A percentile compares a stretch with the other conserved stretches of the same genome.
Evolutionary conservation across 1,140 invertebrate genomes (phyloP).

Genomic region (Samia ricini): DNA sequence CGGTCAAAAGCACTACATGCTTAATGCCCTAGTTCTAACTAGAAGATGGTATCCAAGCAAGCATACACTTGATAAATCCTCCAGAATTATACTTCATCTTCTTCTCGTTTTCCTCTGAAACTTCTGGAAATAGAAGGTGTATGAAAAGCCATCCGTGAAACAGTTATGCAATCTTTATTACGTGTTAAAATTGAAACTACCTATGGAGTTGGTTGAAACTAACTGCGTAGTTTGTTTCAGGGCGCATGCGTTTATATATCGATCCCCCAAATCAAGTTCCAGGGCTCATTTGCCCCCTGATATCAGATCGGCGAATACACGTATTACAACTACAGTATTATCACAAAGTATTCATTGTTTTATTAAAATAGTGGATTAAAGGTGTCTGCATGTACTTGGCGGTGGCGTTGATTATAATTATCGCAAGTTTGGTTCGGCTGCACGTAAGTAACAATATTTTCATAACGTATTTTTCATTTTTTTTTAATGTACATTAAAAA

Average conservation of each 20-base stretch:
- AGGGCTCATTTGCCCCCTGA: conserved; percentile 37
- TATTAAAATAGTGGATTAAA: conserved; percentile 25
- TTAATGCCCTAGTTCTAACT: no score
- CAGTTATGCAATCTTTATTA: neutral
- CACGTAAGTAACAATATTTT: conserved; percentile 52
- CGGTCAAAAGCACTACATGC: no score
- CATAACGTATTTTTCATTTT: conserved; percentile 21
- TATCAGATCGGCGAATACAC: conserved; percentile 53
- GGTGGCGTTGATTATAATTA: conserved; percentile 69
- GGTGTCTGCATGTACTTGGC: conserved; percentile 70
- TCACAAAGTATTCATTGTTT: conserved; percentile 11
- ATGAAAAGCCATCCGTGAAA: neutral
- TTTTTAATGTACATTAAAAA: no score
- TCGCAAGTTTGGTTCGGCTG: conserved; percentile 66
- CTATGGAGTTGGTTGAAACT: neutral
- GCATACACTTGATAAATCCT: no score
- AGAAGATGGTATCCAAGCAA: no score
- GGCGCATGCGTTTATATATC: conserved; percentile 55
- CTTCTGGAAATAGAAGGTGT: no score
- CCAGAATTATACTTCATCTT: no score
- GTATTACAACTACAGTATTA: neutral
- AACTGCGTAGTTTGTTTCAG: conserved; percentile 43
- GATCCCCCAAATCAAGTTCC: conserved; percentile 27
- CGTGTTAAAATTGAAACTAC: neutral
- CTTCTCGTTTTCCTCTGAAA: no score